A percentile compares a stretch with the other conserved stretches of the same genome.
Conservation (phyloP, 2,113 vertebrate genomes). For the Scolopax mira region DNA sequence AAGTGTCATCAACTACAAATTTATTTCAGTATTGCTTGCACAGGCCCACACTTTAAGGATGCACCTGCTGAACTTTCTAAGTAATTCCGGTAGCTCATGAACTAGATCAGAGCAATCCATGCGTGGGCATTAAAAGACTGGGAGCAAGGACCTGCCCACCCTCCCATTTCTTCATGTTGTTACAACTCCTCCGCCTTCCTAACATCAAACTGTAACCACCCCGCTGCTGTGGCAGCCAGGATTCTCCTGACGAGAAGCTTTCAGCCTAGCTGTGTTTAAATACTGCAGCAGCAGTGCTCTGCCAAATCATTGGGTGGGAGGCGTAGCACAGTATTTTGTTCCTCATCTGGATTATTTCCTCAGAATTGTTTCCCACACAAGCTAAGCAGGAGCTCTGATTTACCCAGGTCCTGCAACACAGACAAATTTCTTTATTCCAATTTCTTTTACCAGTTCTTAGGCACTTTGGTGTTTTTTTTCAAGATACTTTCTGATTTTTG, state of each 20-base stretch:
- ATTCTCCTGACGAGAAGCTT: background rate
- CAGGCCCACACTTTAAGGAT: background rate
- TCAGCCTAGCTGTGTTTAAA: background rate
- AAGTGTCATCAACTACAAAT: background rate
- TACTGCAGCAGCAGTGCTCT: accelerated
- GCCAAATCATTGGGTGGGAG: background rate
- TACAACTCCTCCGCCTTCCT: background rate
- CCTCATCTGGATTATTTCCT: background rate
- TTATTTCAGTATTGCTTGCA: background rate
- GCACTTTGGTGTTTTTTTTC: background rate
- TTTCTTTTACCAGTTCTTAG: background rate
- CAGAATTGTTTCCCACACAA: background rate
- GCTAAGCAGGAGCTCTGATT: background rate
- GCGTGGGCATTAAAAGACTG: accelerated
- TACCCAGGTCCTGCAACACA: background rate
- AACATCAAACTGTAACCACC: background rate
- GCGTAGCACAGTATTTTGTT: background rate
- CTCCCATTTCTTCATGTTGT: background rate
- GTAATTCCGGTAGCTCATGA: background rate
- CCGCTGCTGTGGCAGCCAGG: background rate
- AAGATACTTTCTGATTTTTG: background rate
- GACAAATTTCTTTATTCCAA: background rate
- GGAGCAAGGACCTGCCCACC: background rate
- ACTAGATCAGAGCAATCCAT: background rate
- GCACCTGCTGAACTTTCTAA: background rate